A percentile compares a stretch with the other conserved stretches of the same genome.
These are phyloP conservation scores for Salarias fasciatus DNA, from an alignment of 2,797 vertebrate genomes.

Conservation along the genomic window DNA sequence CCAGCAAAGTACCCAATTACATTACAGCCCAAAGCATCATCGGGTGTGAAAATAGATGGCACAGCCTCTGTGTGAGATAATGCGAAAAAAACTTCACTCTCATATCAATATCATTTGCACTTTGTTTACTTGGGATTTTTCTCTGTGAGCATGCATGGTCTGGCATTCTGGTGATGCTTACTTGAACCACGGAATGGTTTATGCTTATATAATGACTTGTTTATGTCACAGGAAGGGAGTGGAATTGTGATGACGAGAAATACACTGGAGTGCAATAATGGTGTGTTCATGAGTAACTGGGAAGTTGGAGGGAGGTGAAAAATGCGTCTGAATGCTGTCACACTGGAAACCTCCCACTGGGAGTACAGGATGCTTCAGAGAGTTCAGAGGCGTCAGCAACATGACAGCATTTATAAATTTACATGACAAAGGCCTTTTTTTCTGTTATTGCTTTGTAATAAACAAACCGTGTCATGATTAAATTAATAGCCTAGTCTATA, in stretches of 20 bases:
- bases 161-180: constrained; percentile 8
- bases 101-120: background rate
- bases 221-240: constrained; percentile 26
- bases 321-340: no score
- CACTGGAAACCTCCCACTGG: no score
- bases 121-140: constrained; percentile 3
- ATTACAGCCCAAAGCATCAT: constrained; percentile 11
- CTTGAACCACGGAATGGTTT: constrained; percentile 26
- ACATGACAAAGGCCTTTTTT: no score
- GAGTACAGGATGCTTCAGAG: no score
- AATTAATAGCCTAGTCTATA: no score
- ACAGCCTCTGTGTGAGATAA: background rate
- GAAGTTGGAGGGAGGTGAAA: no score
- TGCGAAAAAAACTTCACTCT: background rate
- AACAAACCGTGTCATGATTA: no score
- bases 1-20: constrained; percentile 18
- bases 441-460: no score
- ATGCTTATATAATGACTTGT: constrained; percentile 37
- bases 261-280: constrained; percentile 12
- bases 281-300: no score
- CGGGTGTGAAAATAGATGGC: background rate
- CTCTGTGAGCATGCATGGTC: constrained; percentile 13
- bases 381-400: no score
- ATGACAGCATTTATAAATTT: no score
- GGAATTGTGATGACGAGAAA: constrained; percentile 30